These are phyloP conservation scores for Zenarchopterus dispar DNA, from an alignment of 2,797 vertebrate species.

Conservation along the genomic window DNA sequence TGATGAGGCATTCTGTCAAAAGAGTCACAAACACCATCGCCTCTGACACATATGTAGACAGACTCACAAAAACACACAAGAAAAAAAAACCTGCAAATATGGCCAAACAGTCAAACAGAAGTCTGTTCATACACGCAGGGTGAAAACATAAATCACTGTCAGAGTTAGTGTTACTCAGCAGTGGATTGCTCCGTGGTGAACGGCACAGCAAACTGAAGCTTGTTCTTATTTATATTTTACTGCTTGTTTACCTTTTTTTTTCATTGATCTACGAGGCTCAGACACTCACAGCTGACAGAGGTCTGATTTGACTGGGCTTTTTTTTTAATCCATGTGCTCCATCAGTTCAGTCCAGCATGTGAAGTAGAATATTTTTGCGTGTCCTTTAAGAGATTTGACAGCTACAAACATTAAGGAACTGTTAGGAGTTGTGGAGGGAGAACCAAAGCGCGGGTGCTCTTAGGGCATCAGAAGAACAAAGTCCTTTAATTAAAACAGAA, in stretches of 20 bases:
- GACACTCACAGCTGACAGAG: background rate
- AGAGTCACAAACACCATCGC: conserved; percentile 58
- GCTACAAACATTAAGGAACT: too few relatives aligned
- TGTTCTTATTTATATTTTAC: conserved; percentile 59
- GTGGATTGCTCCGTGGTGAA: conserved; percentile 35
- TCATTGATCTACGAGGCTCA: conserved; percentile 19
- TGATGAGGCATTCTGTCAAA: conserved; percentile 68
- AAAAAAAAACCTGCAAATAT: conserved; percentile 26
- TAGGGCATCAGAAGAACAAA: too few relatives aligned
- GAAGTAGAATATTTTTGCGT: background rate
- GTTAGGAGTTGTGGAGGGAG: too few relatives aligned
- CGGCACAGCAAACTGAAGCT: conserved; percentile 21
- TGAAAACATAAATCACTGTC: conserved; percentile 59
- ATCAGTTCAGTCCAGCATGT: background rate
- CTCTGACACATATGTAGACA: conserved; percentile 20
- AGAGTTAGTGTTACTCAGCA: conserved; percentile 58
- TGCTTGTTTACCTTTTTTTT: conserved; percentile 48
- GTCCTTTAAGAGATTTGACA: too few relatives aligned
- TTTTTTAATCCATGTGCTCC: background rate
- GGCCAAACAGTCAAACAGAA: conserved; percentile 13
- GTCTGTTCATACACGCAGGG: conserved; percentile 13
- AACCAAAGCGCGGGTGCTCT: too few relatives aligned
- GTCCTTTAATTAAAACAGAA: too few relatives aligned
- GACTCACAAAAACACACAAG: conserved; percentile 5
- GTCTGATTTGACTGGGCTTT: conserved; percentile 5